Evolutionary conservation across 1,140 invertebrate species (phyloP).

Genomic region (Pseudomyrmex sp.): DNA sequence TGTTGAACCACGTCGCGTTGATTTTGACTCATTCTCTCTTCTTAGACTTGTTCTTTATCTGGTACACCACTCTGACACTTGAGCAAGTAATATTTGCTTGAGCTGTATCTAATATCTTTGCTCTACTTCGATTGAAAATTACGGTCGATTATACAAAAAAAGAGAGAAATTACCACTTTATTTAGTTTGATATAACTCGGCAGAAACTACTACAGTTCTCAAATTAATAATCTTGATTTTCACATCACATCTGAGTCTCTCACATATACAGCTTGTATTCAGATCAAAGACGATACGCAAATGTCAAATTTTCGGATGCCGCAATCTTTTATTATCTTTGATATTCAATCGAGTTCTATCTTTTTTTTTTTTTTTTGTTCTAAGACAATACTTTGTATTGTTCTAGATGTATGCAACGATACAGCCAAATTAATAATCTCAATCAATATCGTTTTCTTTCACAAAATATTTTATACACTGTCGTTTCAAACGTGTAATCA

Average conservation of each 20-base stretch:
- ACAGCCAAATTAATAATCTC: neutral
- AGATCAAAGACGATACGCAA: neutral
- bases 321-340: neutral
- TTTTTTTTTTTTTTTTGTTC: too few species aligned
- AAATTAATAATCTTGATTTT: too few species aligned
- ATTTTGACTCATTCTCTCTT: slow-evolving; percentile 25
- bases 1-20: slow-evolving; percentile 18
- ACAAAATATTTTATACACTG: neutral
- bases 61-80: neutral
- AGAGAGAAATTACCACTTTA: neutral
- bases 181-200: too few species aligned
- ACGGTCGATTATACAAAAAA: neutral
- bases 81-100: slow-evolving; percentile 5
- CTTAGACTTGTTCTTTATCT: neutral
- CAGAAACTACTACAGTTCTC: too few species aligned
- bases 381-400: too few species aligned
- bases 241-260: too few species aligned
- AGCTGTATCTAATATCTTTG: neutral
- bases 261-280: too few species aligned
- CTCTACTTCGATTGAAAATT: neutral
- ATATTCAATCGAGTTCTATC: too few species aligned
- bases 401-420: too few species aligned
- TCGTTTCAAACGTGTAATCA: neutral
- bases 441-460: neutral
- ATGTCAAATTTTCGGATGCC: neutral